A percentile compares a stretch with the other conserved stretches of the same genome.
These are phyloP conservation scores for Myoxocephalus aenaeus DNA, from an alignment of 2,797 vertebrate species.

Conservation along the genomic window DNA sequence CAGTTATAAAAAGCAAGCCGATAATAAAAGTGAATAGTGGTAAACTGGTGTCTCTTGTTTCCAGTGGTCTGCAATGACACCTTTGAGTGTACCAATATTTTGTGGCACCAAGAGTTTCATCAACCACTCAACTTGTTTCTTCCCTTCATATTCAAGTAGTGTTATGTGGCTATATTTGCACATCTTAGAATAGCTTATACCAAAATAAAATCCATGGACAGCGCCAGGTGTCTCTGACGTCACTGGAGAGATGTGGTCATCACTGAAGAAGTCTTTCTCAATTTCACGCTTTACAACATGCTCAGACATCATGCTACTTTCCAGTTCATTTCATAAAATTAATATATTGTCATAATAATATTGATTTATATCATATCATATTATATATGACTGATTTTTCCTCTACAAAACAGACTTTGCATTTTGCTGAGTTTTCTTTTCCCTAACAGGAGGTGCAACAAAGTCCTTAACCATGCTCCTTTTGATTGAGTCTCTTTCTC, in stretches of 20 bases:
- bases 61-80: slow-evolving; percentile 81
- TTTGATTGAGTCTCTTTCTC: slow-evolving; percentile 60
- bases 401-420: slow-evolving; percentile 57
- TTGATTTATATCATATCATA: slow-evolving; percentile 66
- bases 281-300: slow-evolving; percentile 68
- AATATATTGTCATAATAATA: slow-evolving; percentile 71
- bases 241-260: slow-evolving; percentile 63
- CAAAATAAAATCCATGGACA: slow-evolving; percentile 78
- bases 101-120: slow-evolving; percentile 78
- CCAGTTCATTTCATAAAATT: slow-evolving; percentile 76
- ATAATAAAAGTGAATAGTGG: slow-evolving; percentile 82
- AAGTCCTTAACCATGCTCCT: slow-evolving; percentile 61
- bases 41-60: slow-evolving; percentile 80
- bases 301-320: slow-evolving; percentile 75
- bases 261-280: slow-evolving; percentile 61
- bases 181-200: slow-evolving; percentile 86
- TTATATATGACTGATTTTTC: slow-evolving; percentile 69
- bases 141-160: slow-evolving; percentile 87
- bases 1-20: slow-evolving; percentile 79
- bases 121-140: slow-evolving; percentile 72
- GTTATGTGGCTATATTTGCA: slow-evolving; percentile 81
- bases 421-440: slow-evolving; percentile 53
- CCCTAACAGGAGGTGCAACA: slow-evolving; percentile 61
- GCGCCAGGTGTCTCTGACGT: slow-evolving; percentile 72
- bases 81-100: slow-evolving; percentile 76